A percentile compares a stretch with the other conserved stretches of the same genome.
Evolutionary conservation across 2,113 vertebrate genomes (phyloP).

Genomic region (Cricetomys ansorgei): DNA sequence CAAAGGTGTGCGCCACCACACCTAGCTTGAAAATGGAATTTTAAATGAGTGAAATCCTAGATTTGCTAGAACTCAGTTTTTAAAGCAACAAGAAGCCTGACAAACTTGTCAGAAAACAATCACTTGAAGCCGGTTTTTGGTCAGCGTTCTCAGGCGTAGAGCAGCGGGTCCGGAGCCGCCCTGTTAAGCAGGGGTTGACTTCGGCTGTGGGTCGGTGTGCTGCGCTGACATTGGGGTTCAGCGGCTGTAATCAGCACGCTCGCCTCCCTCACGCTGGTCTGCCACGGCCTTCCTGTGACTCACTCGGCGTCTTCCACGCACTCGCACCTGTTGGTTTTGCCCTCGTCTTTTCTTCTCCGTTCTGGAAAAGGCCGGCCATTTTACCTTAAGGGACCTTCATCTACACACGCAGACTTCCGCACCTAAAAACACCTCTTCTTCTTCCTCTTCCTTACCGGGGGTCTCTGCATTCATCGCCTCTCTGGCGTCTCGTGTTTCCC

Average conservation of each 20-base stretch:
- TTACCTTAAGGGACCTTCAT: not conserved
- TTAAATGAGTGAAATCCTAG: not conserved
- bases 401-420: not conserved
- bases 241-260: too few relatives aligned
- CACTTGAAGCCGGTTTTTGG: not conserved
- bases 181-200: not conserved
- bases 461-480: not conserved
- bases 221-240: not conserved
- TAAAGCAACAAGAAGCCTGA: not conserved
- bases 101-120: not conserved
- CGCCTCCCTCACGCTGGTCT: not conserved
- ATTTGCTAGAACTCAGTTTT: not conserved
- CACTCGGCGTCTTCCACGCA: fast-evolving
- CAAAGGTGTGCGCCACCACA: not conserved
- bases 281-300: not conserved
- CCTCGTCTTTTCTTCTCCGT: not conserved
- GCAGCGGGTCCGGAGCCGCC: not conserved
- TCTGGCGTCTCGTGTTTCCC: not conserved
- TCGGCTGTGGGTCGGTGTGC: not conserved
- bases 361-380: not conserved
- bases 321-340: not conserved
- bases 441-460: not conserved
- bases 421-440: not conserved
- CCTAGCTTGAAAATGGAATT: not conserved
- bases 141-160: not conserved